A percentile compares a stretch with the other conserved stretches of the same genome.
phyloP scores from a whole-genome alignment of 2,113 vertebrate genomes.

The Melanerpes formicivorus region DNA sequence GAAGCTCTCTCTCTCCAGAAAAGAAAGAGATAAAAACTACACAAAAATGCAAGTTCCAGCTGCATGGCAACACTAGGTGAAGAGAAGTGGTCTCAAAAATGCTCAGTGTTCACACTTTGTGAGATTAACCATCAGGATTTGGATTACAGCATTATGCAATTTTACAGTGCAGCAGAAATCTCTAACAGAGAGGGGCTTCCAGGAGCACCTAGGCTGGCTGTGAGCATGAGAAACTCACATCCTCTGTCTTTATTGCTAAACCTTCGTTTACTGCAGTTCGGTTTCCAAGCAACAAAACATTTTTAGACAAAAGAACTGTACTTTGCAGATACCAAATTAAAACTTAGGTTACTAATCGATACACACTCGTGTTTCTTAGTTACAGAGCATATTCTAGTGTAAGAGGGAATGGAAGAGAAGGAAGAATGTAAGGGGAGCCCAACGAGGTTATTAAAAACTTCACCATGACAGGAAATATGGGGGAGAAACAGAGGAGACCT shows the following conservation, averaged over 20 bases:
- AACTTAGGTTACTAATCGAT: conserved; percentile 20
- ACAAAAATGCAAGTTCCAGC: background rate
- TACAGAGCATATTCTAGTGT: background rate
- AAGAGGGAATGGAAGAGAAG: background rate
- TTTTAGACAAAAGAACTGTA: conserved; percentile 50
- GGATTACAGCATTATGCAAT: background rate
- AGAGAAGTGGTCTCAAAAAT: background rate
- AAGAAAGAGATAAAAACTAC: background rate
- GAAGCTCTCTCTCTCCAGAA: background rate
- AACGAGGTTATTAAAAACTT: background rate
- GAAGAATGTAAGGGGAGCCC: background rate
- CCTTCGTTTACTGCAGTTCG: conserved; percentile 20
- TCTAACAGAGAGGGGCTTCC: background rate
- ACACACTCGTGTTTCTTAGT: background rate
- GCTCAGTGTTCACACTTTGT: background rate
- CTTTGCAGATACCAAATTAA: conserved; percentile 32
- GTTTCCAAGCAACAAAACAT: conserved; percentile 62
- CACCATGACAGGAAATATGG: background rate
- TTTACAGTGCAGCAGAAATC: conserved; percentile 39
- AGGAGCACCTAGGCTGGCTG: conserved; percentile 9
- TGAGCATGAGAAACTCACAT: background rate
- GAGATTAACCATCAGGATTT: background rate
- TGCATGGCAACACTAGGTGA: background rate
- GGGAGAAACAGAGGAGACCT: background rate
- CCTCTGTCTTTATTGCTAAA: background rate